Evolutionary conservation across 2,888 invertebrate genomes (phyloP), one percentile per base, ranked within the genome.

Genomic region (Crematogaster levior): DNA sequence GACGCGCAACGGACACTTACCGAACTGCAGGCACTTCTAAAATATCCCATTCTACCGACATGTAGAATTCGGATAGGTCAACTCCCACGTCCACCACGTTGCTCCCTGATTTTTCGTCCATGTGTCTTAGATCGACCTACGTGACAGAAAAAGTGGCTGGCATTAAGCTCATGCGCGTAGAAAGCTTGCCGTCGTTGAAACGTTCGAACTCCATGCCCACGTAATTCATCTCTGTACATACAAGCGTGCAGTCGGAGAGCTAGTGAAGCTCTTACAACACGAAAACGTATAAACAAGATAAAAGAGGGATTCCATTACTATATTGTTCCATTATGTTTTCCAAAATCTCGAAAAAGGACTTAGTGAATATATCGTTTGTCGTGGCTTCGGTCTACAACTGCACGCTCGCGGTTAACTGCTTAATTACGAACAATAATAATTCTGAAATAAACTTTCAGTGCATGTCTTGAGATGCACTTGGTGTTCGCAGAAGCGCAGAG

Each of bases 31-130:
- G 98, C 93, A 99, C 99, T 95, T 98, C 98, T 86, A 99, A 96
- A 92, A 99, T 98, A 95, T 99, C 99, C 99, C 99, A 99, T 95
- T 99, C 99, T 79, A 99, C 99, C 86, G 98, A 98, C 96, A 98
- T 98, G 95, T 99, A 99, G 96, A 99, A 99, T 95, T 99, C 99
- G 77, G 98, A 97, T 88, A 99, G 96, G 95, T 99, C 99, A 84
- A 99, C 99, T 75, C 99, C 99, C 85, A 98, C 97, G 83, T 98
- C 98, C 87, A 98, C 98, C 91, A 98, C 96, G 94, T 98, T 98
- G 94, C 98, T 98, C 91, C 98, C 98, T 66, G 97, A 96, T 93
- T 97, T 97, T 95, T 98, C 98, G 94, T 98, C 98, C 97, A 98
- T 98, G 94, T 98, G 98, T 92, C 98, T 96, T 93, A 98, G 95